phyloP scores from a whole-genome alignment of 2,888 invertebrate genomes.

The Arge pagana region DNA sequence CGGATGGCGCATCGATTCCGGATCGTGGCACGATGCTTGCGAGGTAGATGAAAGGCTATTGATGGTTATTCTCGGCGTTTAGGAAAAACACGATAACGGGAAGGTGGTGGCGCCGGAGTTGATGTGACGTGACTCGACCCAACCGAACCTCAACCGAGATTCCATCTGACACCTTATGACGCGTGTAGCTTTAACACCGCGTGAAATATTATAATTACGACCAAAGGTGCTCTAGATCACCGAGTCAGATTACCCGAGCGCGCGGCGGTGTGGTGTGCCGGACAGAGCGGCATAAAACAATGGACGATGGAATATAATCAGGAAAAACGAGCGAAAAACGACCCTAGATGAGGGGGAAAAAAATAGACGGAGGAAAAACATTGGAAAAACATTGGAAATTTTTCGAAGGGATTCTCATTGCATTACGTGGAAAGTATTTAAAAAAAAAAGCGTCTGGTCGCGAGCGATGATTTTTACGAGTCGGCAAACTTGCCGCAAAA shows the following conservation, averaged over 20 bases:
- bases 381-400: too few relatives aligned
- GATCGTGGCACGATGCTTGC: too few relatives aligned
- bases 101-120: slow-evolving; percentile 22
- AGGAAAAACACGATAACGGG: too few relatives aligned
- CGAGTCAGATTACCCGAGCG: slow-evolving; percentile 1
- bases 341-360: not conserved
- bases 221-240: slow-evolving; percentile 5
- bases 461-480: too few relatives aligned
- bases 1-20: too few relatives aligned
- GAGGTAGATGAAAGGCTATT: too few relatives aligned
- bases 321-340: not conserved
- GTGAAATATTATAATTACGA: slow-evolving; percentile 18
- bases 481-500: too few relatives aligned
- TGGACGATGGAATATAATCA: not conserved
- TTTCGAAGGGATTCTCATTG: too few relatives aligned
- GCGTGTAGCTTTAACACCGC: slow-evolving; percentile 14
- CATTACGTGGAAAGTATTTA: too few relatives aligned
- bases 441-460: too few relatives aligned
- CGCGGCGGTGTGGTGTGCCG: not conserved
- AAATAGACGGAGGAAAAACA: not conserved
- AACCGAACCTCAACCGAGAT: slow-evolving; percentile 2
- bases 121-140: slow-evolving; percentile 13
- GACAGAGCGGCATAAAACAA: not conserved
- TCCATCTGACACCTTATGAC: slow-evolving; percentile 15
- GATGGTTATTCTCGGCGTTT: too few relatives aligned